A percentile compares a stretch with the other conserved stretches of the same genome.
Evolutionary conservation across 2,797 vertebrate species (phyloP).

Genomic region (Platyrinchus mystaceus): DNA sequence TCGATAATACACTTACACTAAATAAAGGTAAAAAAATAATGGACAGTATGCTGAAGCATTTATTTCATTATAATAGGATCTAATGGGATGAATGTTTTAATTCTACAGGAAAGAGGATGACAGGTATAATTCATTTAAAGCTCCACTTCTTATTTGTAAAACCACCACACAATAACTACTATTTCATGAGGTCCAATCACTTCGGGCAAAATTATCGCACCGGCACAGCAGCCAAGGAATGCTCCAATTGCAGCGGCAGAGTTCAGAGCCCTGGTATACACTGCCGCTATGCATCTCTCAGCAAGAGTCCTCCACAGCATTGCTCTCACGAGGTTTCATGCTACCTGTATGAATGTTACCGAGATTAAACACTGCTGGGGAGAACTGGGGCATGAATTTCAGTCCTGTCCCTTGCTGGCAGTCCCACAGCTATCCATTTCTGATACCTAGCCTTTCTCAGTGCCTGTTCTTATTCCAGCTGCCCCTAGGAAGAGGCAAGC

Average conservation of each 20-base stretch:
- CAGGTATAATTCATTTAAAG: constrained; percentile 60
- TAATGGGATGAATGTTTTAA: constrained; percentile 35
- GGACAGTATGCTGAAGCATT: not conserved
- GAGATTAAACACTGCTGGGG: not conserved
- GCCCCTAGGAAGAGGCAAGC: not conserved
- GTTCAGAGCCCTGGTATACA: not conserved
- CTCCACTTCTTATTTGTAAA: constrained; percentile 35
- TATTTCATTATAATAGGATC: constrained; percentile 41
- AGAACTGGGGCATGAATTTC: not conserved
- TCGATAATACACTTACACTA: constrained; percentile 46
- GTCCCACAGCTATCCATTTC: not conserved
- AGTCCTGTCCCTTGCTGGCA: not conserved
- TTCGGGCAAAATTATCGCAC: not conserved
- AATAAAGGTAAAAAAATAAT: constrained; percentile 31
- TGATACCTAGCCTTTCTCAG: not conserved
- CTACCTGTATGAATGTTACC: not conserved
- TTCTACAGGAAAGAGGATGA: constrained; percentile 48
- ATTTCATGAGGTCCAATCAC: not conserved
- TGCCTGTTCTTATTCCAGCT: not conserved
- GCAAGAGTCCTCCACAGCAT: not conserved
- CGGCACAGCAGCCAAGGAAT: not conserved
- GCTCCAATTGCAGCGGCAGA: not conserved
- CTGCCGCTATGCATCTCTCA: not conserved
- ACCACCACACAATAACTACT: not conserved
- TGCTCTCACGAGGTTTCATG: not conserved